Percentiles rank a stretch among this genome's conserved stretches.
phyloP scores from a whole-genome alignment of 2,797 vertebrate genomes.

The Syngnathus rostellatus region DNA sequence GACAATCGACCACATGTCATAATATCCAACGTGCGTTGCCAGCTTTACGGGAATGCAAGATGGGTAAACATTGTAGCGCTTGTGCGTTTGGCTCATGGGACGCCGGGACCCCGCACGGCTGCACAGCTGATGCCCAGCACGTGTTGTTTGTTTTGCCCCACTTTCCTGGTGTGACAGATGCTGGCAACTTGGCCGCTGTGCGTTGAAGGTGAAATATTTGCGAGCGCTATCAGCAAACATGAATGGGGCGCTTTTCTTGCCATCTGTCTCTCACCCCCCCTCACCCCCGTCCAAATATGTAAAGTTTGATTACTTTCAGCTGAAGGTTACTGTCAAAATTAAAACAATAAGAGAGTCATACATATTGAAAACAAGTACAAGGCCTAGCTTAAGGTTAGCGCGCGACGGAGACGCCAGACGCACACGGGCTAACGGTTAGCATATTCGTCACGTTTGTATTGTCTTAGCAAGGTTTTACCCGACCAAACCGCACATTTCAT shows the following conservation, averaged over 20 bases:
- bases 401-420: too few relatives aligned
- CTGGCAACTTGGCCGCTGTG: conserved; percentile 24
- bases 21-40: background rate
- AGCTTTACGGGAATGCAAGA: background rate
- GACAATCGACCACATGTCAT: background rate
- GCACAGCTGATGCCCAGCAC: conserved; percentile 32
- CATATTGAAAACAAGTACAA: too few relatives aligned
- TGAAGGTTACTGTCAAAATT: too few relatives aligned
- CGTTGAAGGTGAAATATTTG: conserved; percentile 31
- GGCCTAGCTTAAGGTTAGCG: too few relatives aligned
- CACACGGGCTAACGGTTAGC: too few relatives aligned
- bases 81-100: background rate
- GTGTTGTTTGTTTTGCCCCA: conserved; percentile 30
- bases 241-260: conserved; percentile 18
- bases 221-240: conserved; percentile 19
- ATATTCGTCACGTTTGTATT: background rate
- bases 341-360: too few relatives aligned
- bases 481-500: background rate
- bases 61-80: background rate
- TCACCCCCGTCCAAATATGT: background rate
- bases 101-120: background rate
- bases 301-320: background rate
- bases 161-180: conserved; percentile 29
- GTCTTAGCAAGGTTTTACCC: background rate
- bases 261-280: conserved; percentile 12